Conservation (phyloP, 2,888 invertebrate genomes). For the Clostera curtula region DNA sequence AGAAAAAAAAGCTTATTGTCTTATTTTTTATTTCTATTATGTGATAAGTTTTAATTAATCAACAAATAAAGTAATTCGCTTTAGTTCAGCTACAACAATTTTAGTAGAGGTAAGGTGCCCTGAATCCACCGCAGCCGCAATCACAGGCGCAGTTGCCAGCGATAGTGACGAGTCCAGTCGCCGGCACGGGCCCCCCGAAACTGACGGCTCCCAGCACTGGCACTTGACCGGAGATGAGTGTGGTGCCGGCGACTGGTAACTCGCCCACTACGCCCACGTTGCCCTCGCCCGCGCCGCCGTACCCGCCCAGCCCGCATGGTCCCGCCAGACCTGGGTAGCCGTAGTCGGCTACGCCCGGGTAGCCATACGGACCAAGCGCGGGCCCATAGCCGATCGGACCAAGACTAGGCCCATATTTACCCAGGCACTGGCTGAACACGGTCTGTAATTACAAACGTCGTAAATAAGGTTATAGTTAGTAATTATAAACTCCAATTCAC, state of each 20-base stretch:
- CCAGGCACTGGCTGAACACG: conserved; percentile 1
- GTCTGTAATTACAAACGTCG: neutral
- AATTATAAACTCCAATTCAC: neutral
- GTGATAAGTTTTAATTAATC: no score
- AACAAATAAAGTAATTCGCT: no score
- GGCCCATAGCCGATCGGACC: no score
- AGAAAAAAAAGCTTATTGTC: no score
- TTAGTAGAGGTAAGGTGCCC: no score
- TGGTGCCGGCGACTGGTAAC: neutral
- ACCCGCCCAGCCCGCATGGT: neutral
- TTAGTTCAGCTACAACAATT: no score
- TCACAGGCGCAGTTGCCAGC: conserved; percentile 20
- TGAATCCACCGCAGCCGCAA: neutral
- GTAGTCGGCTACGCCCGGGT: no score
- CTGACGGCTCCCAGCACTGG: neutral
- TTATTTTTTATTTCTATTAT: no score
- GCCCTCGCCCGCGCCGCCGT: no score
- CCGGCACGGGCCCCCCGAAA: neutral
- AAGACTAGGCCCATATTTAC: no score
- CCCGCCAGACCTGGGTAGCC: conserved; percentile 1
- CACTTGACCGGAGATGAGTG: neutral
- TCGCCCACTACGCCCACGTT: neutral
- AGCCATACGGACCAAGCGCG: no score
- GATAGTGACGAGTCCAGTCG: conserved; percentile 11
- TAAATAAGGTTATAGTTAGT: neutral